Conservation (phyloP, 2,888 invertebrate species). For the Tetrapedia diversipes region DNA sequence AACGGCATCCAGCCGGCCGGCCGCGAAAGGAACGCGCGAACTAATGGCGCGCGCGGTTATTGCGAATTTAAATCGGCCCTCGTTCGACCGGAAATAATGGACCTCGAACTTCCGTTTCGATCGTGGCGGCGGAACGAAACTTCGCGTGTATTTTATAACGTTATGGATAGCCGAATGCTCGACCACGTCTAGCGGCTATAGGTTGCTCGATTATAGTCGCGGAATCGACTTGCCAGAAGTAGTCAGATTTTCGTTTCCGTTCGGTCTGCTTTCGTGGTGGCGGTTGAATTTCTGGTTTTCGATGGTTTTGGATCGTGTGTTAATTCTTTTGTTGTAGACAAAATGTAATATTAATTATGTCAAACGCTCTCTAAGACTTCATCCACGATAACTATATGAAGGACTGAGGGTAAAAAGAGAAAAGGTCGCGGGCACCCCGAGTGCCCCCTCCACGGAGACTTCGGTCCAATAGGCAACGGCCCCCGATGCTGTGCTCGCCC, state of each 20-base stretch:
- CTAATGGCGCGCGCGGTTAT: not conserved
- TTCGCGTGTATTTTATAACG: no score
- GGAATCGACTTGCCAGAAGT: slow-evolving; percentile 19
- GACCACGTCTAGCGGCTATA: not conserved
- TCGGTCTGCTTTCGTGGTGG: no score
- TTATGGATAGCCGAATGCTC: not conserved
- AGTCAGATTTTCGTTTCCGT: slow-evolving; percentile 12
- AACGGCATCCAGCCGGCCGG: not conserved
- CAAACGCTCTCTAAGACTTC: no score
- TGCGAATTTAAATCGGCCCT: not conserved
- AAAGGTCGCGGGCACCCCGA: no score
- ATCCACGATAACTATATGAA: no score
- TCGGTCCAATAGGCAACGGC: no score
- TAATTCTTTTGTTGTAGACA: no score
- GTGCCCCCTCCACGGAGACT: no score
- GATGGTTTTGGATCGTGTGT: slow-evolving; percentile 54
- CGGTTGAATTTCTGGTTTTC: slow-evolving; percentile 16
- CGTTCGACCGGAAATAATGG: not conserved
- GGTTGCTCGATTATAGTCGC: not conserved
- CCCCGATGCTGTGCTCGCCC: no score
- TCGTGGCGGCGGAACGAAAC: not conserved
- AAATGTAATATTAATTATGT: no score
- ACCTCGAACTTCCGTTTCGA: not conserved
- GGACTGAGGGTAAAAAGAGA: no score
- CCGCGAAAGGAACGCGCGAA: not conserved